Base-by-base conservation (phyloP, 2,113 vertebrate species). In the Pagrus major region DNA sequence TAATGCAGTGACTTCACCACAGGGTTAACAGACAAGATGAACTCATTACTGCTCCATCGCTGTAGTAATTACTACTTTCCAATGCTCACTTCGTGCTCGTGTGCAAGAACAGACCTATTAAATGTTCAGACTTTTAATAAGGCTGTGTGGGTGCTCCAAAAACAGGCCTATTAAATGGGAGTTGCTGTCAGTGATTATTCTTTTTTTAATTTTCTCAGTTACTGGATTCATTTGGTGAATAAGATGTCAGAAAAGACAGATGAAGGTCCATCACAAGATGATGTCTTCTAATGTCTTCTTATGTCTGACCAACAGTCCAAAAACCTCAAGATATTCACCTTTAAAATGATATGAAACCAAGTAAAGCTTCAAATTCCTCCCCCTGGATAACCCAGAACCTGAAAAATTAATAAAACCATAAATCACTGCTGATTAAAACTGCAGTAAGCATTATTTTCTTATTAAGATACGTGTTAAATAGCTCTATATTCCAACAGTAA, bases 11-110 rank as follows among this genome's bases (percentile, higher is more conserved):
- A 54, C 18, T 64, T 52, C 35, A 61, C 35, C 11, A 35, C 61
- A 46, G 77, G 51, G 73, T 66, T 54, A 63, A 80, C 46, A 9
- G 41, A 58, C 25, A 61, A 61, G 8, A 71, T 51, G 1, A 15
- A 60, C 35, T 58, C 69, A 44, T 65, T 35, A 23, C 80, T 65
- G 20, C 23, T 64, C 33, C 1, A 9, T 71, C 44, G 47, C 20
- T 71, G 41, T 64, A 51, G 71, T 31, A 51, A 49, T 59, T 66
- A 25, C 33, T 61, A 21, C 73, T 14, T 9, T 23, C 14, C 29
- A 9, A 9, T 10, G 8, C 33, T 64, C 5, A 20, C 1, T 33
- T 55, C 5, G 10, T 15, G 10, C 18, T 61, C 4, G 4, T 37
- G 5, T 54, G 29, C 58, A 11, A 12, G n/a, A 51, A 41, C 9